Percentiles rank a stretch among this genome's conserved stretches.
phyloP scores from a whole-genome alignment of 2,797 vertebrate species.

The Onychomys torridus region DNA sequence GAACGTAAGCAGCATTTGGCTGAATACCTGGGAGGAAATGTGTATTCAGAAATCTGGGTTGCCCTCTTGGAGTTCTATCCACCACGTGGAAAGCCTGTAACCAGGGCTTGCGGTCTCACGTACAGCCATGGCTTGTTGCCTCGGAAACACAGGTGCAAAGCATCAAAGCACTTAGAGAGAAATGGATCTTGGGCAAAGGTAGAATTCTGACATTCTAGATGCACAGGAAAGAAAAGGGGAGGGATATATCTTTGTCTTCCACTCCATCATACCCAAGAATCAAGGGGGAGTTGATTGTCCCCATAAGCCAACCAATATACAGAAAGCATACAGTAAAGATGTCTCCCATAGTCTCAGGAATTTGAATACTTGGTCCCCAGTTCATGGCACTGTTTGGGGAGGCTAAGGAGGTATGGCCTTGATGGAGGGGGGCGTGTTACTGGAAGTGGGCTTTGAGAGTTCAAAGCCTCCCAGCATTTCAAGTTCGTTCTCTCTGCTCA shows the following conservation, averaged over 20 bases:
- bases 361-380: background rate
- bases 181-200: background rate
- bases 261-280: background rate
- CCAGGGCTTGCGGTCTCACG: background rate
- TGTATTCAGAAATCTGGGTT: background rate
- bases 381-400: background rate
- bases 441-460: background rate
- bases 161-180: constrained; percentile 21
- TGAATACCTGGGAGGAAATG: background rate
- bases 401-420: background rate
- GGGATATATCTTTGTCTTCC: background rate
- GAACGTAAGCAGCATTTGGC: background rate
- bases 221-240: background rate
- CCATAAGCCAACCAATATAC: background rate
- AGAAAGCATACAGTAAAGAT: background rate
- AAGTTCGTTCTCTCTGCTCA: background rate
- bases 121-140: background rate
- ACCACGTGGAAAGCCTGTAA: background rate
- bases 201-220: constrained; percentile 3
- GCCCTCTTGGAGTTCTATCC: background rate
- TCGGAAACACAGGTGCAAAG: background rate
- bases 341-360: background rate
- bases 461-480: background rate
- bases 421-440: background rate
- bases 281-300: background rate